Base-by-base conservation (phyloP, 1,140 invertebrate genomes). In the Capitella teleta region DNA sequence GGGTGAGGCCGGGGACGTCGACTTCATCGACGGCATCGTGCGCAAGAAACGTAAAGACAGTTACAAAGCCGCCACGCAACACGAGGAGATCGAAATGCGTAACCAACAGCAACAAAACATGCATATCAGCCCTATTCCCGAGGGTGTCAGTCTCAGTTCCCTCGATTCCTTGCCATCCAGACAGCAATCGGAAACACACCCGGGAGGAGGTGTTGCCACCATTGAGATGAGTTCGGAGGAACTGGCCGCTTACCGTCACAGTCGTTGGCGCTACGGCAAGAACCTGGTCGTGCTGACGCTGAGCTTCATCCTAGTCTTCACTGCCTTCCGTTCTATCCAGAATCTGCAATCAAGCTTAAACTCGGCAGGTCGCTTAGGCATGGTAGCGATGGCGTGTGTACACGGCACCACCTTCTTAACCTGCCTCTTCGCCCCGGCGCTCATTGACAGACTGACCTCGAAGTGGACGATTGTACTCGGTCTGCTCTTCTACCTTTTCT, bases 331-430 rank as follows among this genome's bases (percentile, higher is more conserved):
- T 42, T 66, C 65, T 21, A 65, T 69, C 49, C 68, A 70, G 47
- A 70, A 70, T 44, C 53, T 70, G 1, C 65, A 70, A 53, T 66
- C 66, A 6, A 66, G 62, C 8, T 51, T 70, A 18, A 68, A 70
- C 49, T 48, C 57, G 10, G 44, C 57, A 6, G 44, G 53, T 40
- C 51, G 65, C 40, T 52, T 69, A 10, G 68, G 68, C 12, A 59
- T 67, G n/a, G 59, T 67, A 2, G 52, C 64, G 4, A 68, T 70
- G 66, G 54, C 51, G 24, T 59, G 57, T 52, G 55, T 70, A 1
- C 64, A 70, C 53, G 58, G 59, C 8, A 59, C 66, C 4, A 70
- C 66, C 61, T 60, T 65, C 37, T 18, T 67, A 8, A 61, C 66
- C 1, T 68, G 66, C 44, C 45, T 68, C 12, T 57, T 66, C 42